Conservation (phyloP, 2,797 vertebrate genomes). For the Erpetoichthys calabaricus region DNA sequence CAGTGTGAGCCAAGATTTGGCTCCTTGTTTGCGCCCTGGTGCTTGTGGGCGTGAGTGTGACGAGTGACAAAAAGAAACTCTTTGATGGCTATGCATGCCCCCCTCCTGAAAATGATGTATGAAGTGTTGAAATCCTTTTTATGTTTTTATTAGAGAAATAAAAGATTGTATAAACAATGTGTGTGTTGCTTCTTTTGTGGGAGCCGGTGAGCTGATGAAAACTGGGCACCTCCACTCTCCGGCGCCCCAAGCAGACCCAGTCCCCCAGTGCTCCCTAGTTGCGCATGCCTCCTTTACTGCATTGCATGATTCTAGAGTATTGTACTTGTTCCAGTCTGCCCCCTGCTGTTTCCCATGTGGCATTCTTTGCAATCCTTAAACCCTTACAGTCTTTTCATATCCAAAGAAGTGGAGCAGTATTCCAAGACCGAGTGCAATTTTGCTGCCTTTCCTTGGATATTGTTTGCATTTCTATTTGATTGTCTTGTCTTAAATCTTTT, state of each 20-base stretch:
- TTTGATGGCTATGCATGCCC: no score
- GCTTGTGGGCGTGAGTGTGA: not conserved
- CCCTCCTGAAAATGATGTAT: no score
- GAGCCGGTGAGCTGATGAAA: no score
- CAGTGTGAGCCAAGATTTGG: not conserved
- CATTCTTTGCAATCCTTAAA: conserved; percentile 9
- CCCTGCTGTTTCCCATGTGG: conserved; percentile 7
- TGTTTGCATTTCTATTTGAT: conserved; percentile 11
- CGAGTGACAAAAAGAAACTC: no score
- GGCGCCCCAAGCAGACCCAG: no score
- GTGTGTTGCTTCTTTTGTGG: no score
- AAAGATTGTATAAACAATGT: no score
- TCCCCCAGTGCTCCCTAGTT: not conserved
- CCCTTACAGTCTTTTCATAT: conserved; percentile 16
- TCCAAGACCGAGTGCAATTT: conserved; percentile 11
- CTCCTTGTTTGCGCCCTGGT: not conserved
- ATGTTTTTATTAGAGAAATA: no score
- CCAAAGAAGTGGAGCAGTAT: conserved; percentile 7
- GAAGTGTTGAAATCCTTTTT: no score
- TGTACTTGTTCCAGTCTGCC: conserved; percentile 9
- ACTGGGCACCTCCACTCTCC: no score
- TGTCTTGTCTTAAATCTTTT: conserved; percentile 14
- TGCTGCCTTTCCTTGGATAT: conserved; percentile 33
- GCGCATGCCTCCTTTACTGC: conserved; percentile 22
- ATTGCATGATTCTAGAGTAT: conserved; percentile 14